Conservation (phyloP, 2,113 vertebrate species). For the Hypanus sabinus region DNA sequence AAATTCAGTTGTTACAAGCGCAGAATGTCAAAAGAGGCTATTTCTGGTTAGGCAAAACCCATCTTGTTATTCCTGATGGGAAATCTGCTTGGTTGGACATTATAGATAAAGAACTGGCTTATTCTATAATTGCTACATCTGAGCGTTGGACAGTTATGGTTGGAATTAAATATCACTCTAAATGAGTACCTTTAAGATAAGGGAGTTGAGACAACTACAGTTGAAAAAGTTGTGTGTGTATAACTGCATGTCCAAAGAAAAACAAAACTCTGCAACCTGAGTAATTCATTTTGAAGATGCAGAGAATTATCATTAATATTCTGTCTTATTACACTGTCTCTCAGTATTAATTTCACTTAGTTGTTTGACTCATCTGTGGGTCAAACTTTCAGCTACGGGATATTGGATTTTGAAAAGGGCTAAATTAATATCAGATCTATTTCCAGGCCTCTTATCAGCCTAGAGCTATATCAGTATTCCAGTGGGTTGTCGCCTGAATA, state of each 20-base stretch:
- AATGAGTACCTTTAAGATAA: background rate
- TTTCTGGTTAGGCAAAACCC: background rate
- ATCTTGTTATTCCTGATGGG: background rate
- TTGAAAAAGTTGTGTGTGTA: background rate
- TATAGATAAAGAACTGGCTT: background rate
- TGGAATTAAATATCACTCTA: background rate
- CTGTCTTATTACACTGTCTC: background rate
- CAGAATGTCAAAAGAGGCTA: background rate
- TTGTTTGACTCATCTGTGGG: background rate
- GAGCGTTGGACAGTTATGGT: background rate
- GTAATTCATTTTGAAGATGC: background rate
- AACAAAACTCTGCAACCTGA: background rate
- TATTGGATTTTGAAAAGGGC: conserved; percentile 7
- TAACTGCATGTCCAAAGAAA: background rate
- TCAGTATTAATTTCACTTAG: conserved; percentile 21
- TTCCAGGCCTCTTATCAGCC: conserved; percentile 2
- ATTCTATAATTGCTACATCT: background rate
- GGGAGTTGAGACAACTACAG: background rate
- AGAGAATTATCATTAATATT: background rate
- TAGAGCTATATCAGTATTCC: background rate
- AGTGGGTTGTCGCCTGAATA: background rate
- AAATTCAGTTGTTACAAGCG: background rate
- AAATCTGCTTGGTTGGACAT: background rate
- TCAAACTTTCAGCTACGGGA: background rate
- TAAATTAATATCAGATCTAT: conserved; percentile 27